Conservation (phyloP, 2,797 vertebrate species). For the Neomorphus geoffroyi region DNA sequence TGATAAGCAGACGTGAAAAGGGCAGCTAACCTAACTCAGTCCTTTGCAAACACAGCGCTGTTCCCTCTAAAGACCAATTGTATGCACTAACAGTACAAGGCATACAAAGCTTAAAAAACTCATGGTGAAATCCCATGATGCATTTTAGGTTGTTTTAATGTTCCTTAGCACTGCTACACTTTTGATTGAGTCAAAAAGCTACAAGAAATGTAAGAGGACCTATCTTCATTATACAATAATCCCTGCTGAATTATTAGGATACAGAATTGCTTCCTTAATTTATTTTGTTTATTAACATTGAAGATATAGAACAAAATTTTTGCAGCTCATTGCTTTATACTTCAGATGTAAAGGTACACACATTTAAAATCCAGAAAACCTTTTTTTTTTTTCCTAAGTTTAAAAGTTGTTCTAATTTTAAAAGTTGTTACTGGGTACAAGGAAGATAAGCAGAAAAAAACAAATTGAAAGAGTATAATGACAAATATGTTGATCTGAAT, state of each 20-base stretch:
- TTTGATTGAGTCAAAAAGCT: not conserved
- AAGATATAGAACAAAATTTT: not conserved
- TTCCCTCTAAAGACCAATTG: not conserved
- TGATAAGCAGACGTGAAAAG: not conserved
- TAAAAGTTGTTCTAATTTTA: not conserved
- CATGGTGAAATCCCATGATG: not conserved
- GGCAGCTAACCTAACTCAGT: not conserved
- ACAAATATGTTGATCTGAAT: not conserved
- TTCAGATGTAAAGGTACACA: not conserved
- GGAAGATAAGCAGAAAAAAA: not conserved
- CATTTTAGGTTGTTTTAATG: not conserved
- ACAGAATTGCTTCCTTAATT: not conserved
- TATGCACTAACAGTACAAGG: not conserved
- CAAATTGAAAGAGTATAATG: not conserved
- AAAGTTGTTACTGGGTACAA: not conserved
- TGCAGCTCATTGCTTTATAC: not conserved
- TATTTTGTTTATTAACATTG: not conserved
- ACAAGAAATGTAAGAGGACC: not conserved
- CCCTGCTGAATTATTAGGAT: not conserved
- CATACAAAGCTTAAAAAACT: not conserved
- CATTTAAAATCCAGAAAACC: not conserved
- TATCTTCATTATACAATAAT: not conserved
- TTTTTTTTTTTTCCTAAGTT: not conserved
- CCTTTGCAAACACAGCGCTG: accelerated
- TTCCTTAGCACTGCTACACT: not conserved